Conservation (phyloP, 2,113 vertebrate genomes). For the Pogonocichla stellata region DNA sequence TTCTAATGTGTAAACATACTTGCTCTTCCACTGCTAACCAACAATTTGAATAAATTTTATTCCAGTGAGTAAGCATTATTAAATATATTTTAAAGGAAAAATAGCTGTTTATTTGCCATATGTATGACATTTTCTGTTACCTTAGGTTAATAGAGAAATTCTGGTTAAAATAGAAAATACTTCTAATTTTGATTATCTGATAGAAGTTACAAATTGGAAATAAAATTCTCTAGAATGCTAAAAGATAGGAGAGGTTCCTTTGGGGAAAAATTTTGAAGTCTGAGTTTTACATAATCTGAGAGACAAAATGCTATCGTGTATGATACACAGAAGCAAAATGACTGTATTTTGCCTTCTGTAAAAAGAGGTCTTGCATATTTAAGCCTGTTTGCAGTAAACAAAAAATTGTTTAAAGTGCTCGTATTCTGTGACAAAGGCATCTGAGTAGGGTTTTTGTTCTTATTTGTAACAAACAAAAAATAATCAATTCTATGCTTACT, state of each 20-base stretch:
- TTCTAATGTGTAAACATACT: slow-evolving; percentile 7
- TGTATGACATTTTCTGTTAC: neutral
- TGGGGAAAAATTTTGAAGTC: neutral
- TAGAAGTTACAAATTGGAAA: neutral
- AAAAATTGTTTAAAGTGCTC: neutral
- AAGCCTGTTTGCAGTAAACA: neutral
- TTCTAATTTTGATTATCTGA: neutral
- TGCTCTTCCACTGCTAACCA: slow-evolving; percentile 28
- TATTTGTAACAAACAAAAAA: neutral
- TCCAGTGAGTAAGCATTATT: neutral
- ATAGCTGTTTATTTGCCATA: neutral
- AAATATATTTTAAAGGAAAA: neutral
- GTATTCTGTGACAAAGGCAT: neutral
- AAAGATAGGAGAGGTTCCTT: neutral
- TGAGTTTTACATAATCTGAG: neutral
- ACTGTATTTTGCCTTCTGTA: neutral
- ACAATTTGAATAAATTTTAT: slow-evolving; percentile 16
- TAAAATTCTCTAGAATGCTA: neutral
- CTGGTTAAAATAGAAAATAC: neutral
- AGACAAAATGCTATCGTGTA: accelerated
- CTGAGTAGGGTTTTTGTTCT: neutral
- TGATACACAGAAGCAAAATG: neutral
- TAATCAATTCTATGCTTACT: neutral
- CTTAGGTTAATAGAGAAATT: neutral
- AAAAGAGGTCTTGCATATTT: neutral